Percentiles rank a stretch among this genome's conserved stretches.
phyloP scores from a whole-genome alignment of 2,113 vertebrate species.

The Scolopax mira region DNA sequence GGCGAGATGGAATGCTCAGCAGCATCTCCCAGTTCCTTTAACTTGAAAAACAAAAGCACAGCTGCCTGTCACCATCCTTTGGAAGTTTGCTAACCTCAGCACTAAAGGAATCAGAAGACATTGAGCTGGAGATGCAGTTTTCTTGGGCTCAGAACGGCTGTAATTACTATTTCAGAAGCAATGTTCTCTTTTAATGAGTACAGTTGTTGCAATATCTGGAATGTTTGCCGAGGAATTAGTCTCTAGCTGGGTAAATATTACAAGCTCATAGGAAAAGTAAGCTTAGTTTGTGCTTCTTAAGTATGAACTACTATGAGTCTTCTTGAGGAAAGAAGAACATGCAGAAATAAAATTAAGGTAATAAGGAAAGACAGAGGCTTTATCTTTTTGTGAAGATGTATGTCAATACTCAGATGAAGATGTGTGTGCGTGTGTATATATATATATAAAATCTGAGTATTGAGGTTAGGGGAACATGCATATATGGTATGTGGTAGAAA shows the following conservation, averaged over 20 bases:
- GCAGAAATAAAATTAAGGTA: not conserved
- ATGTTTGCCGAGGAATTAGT: not conserved
- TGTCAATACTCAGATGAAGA: not conserved
- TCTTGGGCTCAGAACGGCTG: not conserved
- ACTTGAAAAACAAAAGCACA: not conserved
- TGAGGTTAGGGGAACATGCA: not conserved
- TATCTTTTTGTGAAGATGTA: not conserved
- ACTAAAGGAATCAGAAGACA: not conserved
- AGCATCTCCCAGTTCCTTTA: not conserved
- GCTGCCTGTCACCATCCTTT: not conserved
- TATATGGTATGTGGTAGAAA: not conserved
- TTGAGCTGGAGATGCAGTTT: not conserved
- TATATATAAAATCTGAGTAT: not conserved
- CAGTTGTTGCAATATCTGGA: not conserved
- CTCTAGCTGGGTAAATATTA: not conserved
- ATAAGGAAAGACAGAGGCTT: not conserved
- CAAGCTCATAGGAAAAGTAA: not conserved
- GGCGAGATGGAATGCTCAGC: not conserved
- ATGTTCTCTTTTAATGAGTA: not conserved
- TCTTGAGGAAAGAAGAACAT: not conserved
- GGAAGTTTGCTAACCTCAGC: not conserved
- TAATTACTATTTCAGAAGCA: not conserved
- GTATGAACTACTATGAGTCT: not conserved
- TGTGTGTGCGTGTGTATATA: rapidly evolving
- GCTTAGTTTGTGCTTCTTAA: not conserved